Evolutionary conservation across 2,797 vertebrate genomes (phyloP), one percentile per base, ranked within the genome.

Genomic region (Staurois parvus): DNA sequence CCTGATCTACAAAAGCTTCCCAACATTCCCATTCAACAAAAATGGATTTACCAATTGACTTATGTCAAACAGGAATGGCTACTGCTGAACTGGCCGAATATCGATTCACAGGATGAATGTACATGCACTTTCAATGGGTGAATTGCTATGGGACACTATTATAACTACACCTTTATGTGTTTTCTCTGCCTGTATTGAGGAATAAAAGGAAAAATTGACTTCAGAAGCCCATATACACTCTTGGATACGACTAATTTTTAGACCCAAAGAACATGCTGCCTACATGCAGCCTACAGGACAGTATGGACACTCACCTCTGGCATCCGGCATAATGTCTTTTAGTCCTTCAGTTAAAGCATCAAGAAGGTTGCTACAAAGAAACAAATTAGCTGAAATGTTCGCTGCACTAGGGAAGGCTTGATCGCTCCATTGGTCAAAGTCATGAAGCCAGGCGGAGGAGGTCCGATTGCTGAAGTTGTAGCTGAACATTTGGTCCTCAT

Each of bases 401-500:
- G 1, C 3, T 42, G 90, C 83, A n/a, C n/a, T 17, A 0, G 78
- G 0, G 11, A 0, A 6, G 0, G 90, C 75, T 0, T 76, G 48
- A 3, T 59, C 32, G 12, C 86, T 74, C 90, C 90, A 92, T 5
- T 74, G 69, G 0, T 85, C 81, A 81, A 93, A 92, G 8, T 89
- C 88, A 0, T 86, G 76, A 26, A 91, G 85, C 17, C 89, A 88
- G 19, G 92, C 76, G n/a, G 83, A 75, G n/a, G 89, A 84, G 17
- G 15, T 45, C 24, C 12, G 30, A n/a, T 15, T 32, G 0, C 40
- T 62, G 56, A 93, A 93, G 85, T 92, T 19, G 0, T 90, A 92
- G 73, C 69, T 85, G 89, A 93, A 92, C 29, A 93, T 90, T 82
- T 74, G 88, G 40, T 92, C 90, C 0, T 79, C 76, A 0, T 91